Base-by-base conservation (phyloP, 2,797 vertebrate species). In the Menidia menidia region DNA sequence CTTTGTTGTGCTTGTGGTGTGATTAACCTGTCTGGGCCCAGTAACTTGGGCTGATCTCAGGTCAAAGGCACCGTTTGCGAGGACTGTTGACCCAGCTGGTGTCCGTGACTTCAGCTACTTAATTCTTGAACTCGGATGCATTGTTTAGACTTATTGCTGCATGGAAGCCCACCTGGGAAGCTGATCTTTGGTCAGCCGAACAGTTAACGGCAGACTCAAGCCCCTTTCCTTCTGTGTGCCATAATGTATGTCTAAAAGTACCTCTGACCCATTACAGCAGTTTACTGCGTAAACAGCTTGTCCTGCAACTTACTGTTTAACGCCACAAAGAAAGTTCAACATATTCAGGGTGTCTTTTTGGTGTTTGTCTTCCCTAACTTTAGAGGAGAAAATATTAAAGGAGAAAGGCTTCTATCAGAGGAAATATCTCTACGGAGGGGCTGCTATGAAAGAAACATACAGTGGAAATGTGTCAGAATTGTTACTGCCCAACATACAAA, bases 51-150 rank as follows among this genome's bases (percentile, higher is more conserved):
- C 64, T 73, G 80, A 75, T 71, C 80, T 73, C 60, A 25, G 88
- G 86, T 84, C 87, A 86, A 58, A 65, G 81, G 85, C 79, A 69
- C 71, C 50, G 70, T 77, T 83, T 83, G 68, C 77, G 74, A 52
- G 16, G 82, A 73, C 68, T 82, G 88, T 87, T 87, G 87, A 87
- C 88, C 86, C 83, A 89, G 88, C 83, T 84, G 85, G 81, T 81
- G 72, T 73, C 77, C 76, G 64, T 78, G 90, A 87, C 83, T 89
- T 64, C 42, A n/a, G 69, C 71, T 87, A 87, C 79, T 81, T 85
- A 81, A 85, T 60, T 79, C 41, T 72, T 85, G 87, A 86, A 84
- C 82, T 63, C 69, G 70, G 77, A 86, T 51, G 19, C 50, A 51
- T 82, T 54, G n/a, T 82, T 80, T 78, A 50, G 83, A 87, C 85